Base-by-base conservation (phyloP, 30 jellyfish, hydroid and myxozoan genomes). In the Turritopsis rubra region DNA sequence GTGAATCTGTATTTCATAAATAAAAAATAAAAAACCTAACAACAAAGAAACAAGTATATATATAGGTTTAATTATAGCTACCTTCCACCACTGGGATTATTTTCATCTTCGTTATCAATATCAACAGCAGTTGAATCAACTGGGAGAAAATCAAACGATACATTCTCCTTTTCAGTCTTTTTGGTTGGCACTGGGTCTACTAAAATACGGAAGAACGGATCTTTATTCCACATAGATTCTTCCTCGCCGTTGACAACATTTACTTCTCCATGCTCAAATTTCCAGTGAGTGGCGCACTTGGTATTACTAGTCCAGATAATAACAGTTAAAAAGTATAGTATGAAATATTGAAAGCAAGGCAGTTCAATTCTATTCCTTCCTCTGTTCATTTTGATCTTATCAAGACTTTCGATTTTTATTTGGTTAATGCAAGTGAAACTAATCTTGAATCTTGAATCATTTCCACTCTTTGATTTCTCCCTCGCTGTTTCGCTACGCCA, bases 201-300 rank as follows among this genome's bases (percentile, higher is more conserved):
- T 24, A 89, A 75, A 53, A 89, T 74, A 71, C 80, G 75, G 73
- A 89, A 89, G 28, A 84, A 85, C 52, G 94, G 93, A 85, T 89
- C 96, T 9, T 90, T 31, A 27, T 89, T 93, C 54, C 82, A 79
- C 65, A 89, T 75, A 68, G 75, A 84, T 20, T 53, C 72, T 80
- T 53, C 90, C 68, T 89, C 94, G n/a, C 90, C 94, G 52, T 87
- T 84, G 41, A 89, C 88, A 28, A 85, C 89, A 70, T 80, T 81
- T 80, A 80, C 79, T 22, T 76, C 89, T 22, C 96, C 96, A 85
- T 89, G 66, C 70, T 89, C 83, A 23, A 89, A 79, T 71, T 85
- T 87, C 96, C 96, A 89, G 75, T 89, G 90, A 18, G 96, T 89
- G 7, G 96, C 96, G 52, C 96, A 73, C 52, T 82, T 75, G 70